Percentiles rank a stretch among this genome's conserved stretches.
Evolutionary conservation across 2,113 vertebrate genomes (phyloP).

Genomic region (Paedocypris sp.): DNA sequence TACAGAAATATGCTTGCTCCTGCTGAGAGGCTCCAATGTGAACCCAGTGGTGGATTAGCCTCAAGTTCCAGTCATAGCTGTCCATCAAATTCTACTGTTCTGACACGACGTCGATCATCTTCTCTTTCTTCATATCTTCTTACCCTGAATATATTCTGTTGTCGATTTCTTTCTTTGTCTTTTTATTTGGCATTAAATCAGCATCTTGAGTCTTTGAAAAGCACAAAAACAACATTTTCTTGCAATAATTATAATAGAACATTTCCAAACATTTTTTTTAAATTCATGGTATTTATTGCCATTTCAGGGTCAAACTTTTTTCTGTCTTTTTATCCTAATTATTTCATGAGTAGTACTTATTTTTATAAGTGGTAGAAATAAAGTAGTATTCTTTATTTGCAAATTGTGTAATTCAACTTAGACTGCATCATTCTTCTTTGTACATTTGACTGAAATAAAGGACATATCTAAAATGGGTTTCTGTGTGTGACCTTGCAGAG

Average conservation of each 20-base stretch:
- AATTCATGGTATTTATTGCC: too few species aligned
- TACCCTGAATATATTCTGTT: not conserved
- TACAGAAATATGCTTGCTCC: conserved; percentile 21
- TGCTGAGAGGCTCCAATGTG: conserved; percentile 23
- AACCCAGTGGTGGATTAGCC: conserved; percentile 36
- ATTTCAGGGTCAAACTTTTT: too few species aligned
- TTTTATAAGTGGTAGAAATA: too few species aligned
- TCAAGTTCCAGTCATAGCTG: conserved; percentile 40
- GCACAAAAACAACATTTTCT: too few species aligned
- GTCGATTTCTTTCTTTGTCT: conserved; percentile 13
- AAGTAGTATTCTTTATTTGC: too few species aligned
- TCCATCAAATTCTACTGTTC: conserved; percentile 39
- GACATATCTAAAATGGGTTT: conserved; percentile 21
- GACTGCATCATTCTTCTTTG: not conserved
- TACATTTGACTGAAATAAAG: conserved; percentile 21
- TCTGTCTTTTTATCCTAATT: too few species aligned
- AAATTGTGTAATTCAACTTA: too few species aligned
- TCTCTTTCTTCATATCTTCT: conserved; percentile 22
- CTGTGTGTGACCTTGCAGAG: conserved; percentile 54
- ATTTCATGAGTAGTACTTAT: too few species aligned
- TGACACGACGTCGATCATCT: conserved; percentile 42
- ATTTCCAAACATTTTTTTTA: too few species aligned
- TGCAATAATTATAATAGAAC: too few species aligned
- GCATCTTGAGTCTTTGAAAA: too few species aligned
- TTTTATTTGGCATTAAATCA: too few species aligned